Evolutionary conservation across 2,113 vertebrate species (phyloP).

Genomic region (Sprattus sprattus): DNA sequence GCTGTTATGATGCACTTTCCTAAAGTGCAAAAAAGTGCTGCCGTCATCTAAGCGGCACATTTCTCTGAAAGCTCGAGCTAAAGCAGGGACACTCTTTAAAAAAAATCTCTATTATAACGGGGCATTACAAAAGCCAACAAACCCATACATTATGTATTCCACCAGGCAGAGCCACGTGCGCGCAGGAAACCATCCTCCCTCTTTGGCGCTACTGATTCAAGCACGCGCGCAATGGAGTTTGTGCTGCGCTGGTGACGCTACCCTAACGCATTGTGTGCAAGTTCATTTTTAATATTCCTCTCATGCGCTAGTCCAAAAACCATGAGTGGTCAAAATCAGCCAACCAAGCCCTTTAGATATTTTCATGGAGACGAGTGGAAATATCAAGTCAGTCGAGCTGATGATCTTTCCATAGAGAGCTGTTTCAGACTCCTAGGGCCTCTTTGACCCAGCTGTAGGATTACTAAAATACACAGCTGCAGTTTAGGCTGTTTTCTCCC

Average conservation of each 20-base stretch:
- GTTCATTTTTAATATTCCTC: constrained; percentile 7
- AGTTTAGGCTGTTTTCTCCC: constrained; percentile 1
- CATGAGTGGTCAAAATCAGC: not conserved
- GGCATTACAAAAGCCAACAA: not conserved
- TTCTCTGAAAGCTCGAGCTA: not conserved
- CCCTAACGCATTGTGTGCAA: not conserved
- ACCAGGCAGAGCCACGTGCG: not conserved
- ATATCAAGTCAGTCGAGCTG: not conserved
- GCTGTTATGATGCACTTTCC: not conserved
- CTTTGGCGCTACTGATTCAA: not conserved
- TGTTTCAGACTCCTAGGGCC: not conserved
- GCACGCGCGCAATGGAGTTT: no score
- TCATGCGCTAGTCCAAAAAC: not conserved
- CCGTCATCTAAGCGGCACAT: not conserved
- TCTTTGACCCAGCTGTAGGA: not conserved
- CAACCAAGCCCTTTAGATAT: not conserved
- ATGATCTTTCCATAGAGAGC: not conserved
- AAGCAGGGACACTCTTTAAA: not conserved
- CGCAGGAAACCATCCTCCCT: not conserved
- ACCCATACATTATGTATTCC: not conserved
- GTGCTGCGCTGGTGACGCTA: not conserved
- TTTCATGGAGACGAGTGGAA: not conserved
- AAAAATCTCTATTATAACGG: not conserved
- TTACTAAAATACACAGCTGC: not conserved
- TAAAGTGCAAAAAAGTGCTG: not conserved